Evolutionary conservation across 2,113 vertebrate species (phyloP), one percentile per base, ranked within the genome.

Genomic region (Chitala chitala): DNA sequence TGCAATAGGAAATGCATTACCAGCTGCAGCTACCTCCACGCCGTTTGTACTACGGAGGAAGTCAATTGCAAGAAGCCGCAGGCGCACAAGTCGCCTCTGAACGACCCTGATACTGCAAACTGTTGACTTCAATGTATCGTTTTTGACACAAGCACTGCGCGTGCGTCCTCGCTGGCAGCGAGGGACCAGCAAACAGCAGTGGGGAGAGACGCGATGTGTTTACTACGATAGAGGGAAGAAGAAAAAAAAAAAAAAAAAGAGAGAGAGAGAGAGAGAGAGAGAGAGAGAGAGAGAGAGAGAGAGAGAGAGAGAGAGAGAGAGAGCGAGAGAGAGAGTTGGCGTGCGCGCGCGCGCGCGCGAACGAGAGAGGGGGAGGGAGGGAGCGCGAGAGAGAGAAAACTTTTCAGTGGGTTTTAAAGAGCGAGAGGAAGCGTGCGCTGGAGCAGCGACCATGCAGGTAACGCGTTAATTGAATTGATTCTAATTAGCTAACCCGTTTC

Each of bases 381-480:
- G 86, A 76, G 83, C 79, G 86, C 82, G 86, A 85, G 71, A 63
- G 72, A 73, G 86, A 78, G 71, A 90, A 91, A 91, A 91, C 89
- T 91, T 91, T 91, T 90, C 88, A 91, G 87, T 90, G 72, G 72
- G 72, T 63, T 73, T 84, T 89, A 87, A 89, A 87, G 88, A 92
- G 85, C 87, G 81, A 74, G 87, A 89, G 85, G 46, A 79, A 74
- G 87, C 75, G 86, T 77, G 77, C 69, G 83, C 82, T 84, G 88
- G 87, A 90, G 87, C 86, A 86, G 86, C 85, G 86, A 91, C 87
- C 88, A 92, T 92, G 91, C 91, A 92, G 91, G 90, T 92, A 91
- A 89, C 80, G 84, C 84, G 82, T 88, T 73, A 73, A 73, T 73
- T 90, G 89, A 91, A 36, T 26, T 40, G 29, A 24, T 59, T 29